phyloP scores from a whole-genome alignment of 2,113 vertebrate species.

The Vireo altiloquus region DNA sequence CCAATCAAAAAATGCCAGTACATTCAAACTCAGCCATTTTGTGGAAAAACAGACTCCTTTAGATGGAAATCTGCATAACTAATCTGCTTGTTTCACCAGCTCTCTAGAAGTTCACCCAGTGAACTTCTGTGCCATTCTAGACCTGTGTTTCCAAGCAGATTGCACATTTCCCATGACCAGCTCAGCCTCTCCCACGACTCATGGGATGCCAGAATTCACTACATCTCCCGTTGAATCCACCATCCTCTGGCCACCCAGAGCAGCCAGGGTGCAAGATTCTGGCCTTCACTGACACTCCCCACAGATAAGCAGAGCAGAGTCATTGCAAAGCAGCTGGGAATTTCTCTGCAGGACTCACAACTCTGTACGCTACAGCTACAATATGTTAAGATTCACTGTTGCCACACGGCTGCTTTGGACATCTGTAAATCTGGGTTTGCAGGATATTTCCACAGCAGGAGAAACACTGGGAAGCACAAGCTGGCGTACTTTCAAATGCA shows the following conservation, averaged over 20 bases:
- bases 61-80: neutral
- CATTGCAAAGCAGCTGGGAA: neutral
- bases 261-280: neutral
- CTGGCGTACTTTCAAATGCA: neutral
- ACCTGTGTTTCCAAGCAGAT: neutral
- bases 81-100: neutral
- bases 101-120: neutral
- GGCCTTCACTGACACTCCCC: neutral
- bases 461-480: neutral
- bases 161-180: neutral
- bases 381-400: neutral
- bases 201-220: neutral
- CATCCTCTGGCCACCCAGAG: neutral
- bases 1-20: neutral
- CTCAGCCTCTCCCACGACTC: neutral
- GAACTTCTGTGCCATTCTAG: neutral
- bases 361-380: neutral
- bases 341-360: neutral
- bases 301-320: neutral
- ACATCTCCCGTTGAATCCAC: neutral
- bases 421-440: neutral
- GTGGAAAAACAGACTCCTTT: neutral
- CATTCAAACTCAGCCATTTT: neutral
- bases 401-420: neutral
- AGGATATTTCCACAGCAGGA: neutral